Percentiles rank a stretch among this genome's conserved stretches.
These are phyloP conservation scores for Drosophila chauvacae DNA, from an alignment of 1,140 invertebrate species.

Conservation along the genomic window DNA sequence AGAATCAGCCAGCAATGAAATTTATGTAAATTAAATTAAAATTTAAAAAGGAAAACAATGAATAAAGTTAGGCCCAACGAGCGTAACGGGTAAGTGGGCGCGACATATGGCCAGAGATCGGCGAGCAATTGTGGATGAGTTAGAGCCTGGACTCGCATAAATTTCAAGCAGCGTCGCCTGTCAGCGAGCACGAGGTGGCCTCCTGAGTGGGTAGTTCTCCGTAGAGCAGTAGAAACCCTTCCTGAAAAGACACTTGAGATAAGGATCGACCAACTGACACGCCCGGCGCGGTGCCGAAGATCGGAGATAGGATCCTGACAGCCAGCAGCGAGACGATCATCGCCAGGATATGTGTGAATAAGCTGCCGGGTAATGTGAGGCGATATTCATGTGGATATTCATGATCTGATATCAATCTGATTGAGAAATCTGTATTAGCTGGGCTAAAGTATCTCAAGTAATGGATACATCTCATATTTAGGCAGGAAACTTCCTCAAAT, in stretches of 20 bases:
- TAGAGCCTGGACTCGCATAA: conserved; percentile 55
- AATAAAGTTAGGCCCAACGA: conserved; percentile 61
- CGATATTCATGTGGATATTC: background rate
- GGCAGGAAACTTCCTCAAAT: background rate
- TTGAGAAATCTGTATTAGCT: conserved; percentile 2
- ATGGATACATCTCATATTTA: background rate
- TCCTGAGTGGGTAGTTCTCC: conserved; percentile 3
- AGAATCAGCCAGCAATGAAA: conserved; percentile 72
- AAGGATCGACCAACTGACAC: conserved; percentile 72
- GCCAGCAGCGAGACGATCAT: conserved; percentile 10
- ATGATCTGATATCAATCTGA: background rate
- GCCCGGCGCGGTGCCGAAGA: conserved; percentile 11
- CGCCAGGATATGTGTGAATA: conserved; percentile 14
- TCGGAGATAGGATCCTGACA: conserved; percentile 4
- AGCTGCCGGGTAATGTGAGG: conserved; percentile 4
- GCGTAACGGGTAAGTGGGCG: conserved; percentile 61
- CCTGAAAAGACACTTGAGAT: conserved; percentile 63
- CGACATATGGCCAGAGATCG: conserved; percentile 58
- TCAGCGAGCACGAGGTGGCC: conserved; percentile 50
- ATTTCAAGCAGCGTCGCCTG: conserved; percentile 63
- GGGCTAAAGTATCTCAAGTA: background rate
- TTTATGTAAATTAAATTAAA: conserved; percentile 79
- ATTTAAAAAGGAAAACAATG: conserved; percentile 21
- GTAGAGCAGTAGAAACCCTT: conserved; percentile 34
- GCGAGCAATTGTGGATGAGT: conserved; percentile 52